Conservation (phyloP, 2,113 vertebrate species). For the Petroica traversi region DNA sequence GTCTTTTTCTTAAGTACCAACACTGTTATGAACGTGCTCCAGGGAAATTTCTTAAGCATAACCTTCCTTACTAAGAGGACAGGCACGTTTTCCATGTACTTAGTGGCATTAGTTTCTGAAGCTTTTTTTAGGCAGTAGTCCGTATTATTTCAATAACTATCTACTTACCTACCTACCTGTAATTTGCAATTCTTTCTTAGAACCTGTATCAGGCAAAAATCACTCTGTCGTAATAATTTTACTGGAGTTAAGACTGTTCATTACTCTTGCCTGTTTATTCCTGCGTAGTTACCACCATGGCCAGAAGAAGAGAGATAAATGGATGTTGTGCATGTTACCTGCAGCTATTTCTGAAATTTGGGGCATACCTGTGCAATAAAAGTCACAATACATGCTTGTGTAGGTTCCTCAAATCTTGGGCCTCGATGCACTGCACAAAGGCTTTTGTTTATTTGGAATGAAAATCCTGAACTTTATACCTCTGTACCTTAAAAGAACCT, state of each 20-base stretch:
- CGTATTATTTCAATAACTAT: not conserved
- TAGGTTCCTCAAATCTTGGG: not conserved
- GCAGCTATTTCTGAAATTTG: not conserved
- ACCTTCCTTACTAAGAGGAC: not conserved
- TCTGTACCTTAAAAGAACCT: not conserved
- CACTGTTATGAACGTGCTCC: not conserved
- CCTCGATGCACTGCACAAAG: not conserved
- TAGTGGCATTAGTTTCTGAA: not conserved
- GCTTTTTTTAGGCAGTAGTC: not conserved
- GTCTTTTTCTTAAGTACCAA: not conserved
- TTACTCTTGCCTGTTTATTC: not conserved
- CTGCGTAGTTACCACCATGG: not conserved
- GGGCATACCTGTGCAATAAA: not conserved
- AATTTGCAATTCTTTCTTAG: not conserved
- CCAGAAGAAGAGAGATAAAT: not conserved
- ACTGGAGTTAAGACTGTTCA: not conserved
- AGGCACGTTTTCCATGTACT: not conserved
- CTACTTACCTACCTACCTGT: not conserved
- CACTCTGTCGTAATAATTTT: not conserved
- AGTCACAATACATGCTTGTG: not conserved
- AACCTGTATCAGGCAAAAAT: not conserved
- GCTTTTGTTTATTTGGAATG: not conserved
- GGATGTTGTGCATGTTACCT: not conserved
- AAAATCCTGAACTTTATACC: rapidly evolving
- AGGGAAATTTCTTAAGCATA: not conserved